A percentile compares a stretch with the other conserved stretches of the same genome.
Conservation (phyloP, 2,113 vertebrate species). For the Calonectris borealis region DNA sequence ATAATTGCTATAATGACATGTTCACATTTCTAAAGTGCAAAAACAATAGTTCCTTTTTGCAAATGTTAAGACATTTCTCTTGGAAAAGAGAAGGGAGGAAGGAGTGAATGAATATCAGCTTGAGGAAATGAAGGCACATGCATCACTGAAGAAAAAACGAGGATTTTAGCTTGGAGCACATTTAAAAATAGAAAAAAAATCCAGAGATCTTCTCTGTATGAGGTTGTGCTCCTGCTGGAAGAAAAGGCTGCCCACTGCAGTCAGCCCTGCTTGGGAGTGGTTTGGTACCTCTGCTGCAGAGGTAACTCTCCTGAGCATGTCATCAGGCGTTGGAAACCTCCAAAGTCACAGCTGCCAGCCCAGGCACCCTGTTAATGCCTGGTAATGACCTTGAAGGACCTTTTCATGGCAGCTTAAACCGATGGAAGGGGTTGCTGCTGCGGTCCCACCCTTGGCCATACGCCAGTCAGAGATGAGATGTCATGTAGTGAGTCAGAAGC, state of each 20-base stretch:
- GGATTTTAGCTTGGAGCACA: background rate
- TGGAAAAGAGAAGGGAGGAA: background rate
- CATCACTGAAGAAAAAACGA: background rate
- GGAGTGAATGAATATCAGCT: background rate
- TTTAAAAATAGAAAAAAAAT: background rate
- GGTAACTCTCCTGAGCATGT: background rate
- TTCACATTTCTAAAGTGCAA: conserved; percentile 10
- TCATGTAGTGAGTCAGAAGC: background rate
- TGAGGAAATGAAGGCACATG: background rate
- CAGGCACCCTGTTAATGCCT: background rate
- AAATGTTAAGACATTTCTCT: conserved; percentile 33
- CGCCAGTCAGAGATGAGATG: background rate
- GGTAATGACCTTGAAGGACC: background rate
- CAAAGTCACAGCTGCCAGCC: background rate
- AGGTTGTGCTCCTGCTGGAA: background rate
- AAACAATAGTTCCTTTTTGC: background rate
- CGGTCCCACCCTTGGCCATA: background rate
- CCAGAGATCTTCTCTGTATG: background rate
- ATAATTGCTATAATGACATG: conserved; percentile 29
- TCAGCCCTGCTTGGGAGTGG: background rate
- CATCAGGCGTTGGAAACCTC: background rate
- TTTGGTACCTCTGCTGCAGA: background rate
- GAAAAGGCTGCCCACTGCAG: background rate
- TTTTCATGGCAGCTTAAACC: background rate
- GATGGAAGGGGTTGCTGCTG: background rate